Percentiles rank a stretch among this genome's conserved stretches.
Evolutionary conservation across 2,888 invertebrate species (phyloP).

Genomic region (Isotomurus palustris): DNA sequence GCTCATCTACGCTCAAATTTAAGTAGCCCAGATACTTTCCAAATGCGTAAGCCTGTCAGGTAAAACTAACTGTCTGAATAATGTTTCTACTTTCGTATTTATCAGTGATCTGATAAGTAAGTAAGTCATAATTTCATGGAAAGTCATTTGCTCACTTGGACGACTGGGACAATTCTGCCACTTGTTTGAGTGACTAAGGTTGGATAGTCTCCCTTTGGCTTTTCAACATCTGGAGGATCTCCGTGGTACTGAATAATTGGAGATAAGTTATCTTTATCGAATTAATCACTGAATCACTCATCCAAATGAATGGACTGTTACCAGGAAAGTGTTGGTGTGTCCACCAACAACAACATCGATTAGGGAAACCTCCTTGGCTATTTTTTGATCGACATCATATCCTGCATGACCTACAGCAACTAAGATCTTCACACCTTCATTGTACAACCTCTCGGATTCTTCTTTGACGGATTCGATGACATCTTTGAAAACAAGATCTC

Average conservation of each 20-base stretch:
- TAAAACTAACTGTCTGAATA: too few species aligned
- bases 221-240: constrained; percentile 67
- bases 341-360: constrained; percentile 86
- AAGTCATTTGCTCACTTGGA: constrained; percentile 51
- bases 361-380: constrained; percentile 69
- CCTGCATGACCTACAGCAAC: constrained; percentile 89
- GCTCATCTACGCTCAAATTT: constrained; percentile 62
- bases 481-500: constrained; percentile 60
- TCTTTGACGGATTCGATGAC: constrained; percentile 64
- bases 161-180: constrained; percentile 71
- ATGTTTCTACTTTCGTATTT: too few species aligned
- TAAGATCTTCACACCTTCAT: constrained; percentile 67
- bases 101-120: too few species aligned
- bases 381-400: constrained; percentile 66
- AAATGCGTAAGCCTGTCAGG: constrained; percentile 79
- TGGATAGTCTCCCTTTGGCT: constrained; percentile 72
- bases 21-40: constrained; percentile 85
- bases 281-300: too few species aligned
- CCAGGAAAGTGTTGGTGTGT: constrained; percentile 86
- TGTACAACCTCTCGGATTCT: constrained; percentile 62
- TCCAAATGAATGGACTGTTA: too few species aligned
- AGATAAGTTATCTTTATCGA: too few species aligned
- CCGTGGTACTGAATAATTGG: too few species aligned
- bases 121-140: too few species aligned
- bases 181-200: constrained; percentile 62